These are phyloP conservation scores for Onychorhynchus coronatus DNA, from an alignment of 2,113 vertebrate genomes.

Conservation along the genomic window DNA sequence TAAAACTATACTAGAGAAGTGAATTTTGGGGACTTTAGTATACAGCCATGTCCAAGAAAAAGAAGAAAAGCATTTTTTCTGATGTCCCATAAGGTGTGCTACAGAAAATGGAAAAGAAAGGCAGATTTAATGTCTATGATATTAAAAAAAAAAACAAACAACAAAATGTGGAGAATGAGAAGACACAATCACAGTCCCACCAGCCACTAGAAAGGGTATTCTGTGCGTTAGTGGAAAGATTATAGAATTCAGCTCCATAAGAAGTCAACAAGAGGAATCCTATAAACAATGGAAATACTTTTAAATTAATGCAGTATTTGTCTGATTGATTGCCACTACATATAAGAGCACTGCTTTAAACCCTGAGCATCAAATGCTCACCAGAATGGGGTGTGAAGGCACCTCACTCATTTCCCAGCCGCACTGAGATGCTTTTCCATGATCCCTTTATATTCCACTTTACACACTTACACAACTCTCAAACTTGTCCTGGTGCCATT, in stretches of 20 bases:
- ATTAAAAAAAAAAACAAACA: not conserved
- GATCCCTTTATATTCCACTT: not conserved
- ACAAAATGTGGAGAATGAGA: not conserved
- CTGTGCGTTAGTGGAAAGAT: not conserved
- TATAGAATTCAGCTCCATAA: not conserved
- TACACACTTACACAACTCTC: not conserved
- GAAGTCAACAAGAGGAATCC: not conserved
- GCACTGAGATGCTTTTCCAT: not conserved
- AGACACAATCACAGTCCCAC: not conserved
- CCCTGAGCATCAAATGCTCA: not conserved
- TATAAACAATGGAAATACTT: not conserved
- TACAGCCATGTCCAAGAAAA: not conserved
- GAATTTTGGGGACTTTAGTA: not conserved
- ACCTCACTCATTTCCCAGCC: not conserved
- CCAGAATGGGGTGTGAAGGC: not conserved
- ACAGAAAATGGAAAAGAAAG: not conserved
- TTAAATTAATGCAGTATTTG: not conserved
- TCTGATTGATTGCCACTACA: not conserved
- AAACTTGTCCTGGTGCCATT: not conserved
- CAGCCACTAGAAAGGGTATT: not conserved
- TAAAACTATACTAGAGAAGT: not conserved
- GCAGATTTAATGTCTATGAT: not conserved
- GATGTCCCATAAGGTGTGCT: not conserved
- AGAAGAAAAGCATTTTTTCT: not conserved
- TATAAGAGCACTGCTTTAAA: not conserved